phyloP scores from a whole-genome alignment of 2,113 vertebrate species.

The Xerus inauris region DNA sequence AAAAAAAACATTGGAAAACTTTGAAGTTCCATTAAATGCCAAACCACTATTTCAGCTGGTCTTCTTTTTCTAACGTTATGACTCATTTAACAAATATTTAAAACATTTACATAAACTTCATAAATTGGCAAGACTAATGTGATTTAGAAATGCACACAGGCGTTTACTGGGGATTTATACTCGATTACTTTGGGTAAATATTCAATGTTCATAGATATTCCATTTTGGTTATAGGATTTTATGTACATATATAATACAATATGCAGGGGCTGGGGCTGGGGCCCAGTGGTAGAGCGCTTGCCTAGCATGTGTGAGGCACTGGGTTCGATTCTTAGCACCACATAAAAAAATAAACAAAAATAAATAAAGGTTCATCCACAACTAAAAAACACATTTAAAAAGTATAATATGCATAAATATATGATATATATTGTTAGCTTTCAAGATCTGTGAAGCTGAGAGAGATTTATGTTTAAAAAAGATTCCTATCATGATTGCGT shows the following conservation, averaged over 20 bases:
- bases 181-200: conserved; percentile 32
- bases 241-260: background rate
- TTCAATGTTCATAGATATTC: background rate
- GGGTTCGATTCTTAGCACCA: no score
- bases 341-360: no score
- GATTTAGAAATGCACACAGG: conserved; percentile 20
- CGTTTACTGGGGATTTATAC: conserved; percentile 5
- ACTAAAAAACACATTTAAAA: no score
- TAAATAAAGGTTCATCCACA: no score
- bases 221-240: conserved; percentile 33
- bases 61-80: background rate
- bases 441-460: background rate
- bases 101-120: background rate
- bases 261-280: no score
- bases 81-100: conserved; percentile 35
- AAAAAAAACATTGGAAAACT: background rate
- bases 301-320: no score
- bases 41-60: background rate
- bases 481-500: background rate
- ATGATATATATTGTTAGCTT: background rate
- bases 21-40: background rate
- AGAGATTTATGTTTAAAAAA: background rate
- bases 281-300: no score
- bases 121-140: conserved; percentile 26
- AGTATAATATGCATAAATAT: no score